Evolutionary conservation across 2,888 invertebrate genomes (phyloP).

Genomic region (Noctua janthina): DNA sequence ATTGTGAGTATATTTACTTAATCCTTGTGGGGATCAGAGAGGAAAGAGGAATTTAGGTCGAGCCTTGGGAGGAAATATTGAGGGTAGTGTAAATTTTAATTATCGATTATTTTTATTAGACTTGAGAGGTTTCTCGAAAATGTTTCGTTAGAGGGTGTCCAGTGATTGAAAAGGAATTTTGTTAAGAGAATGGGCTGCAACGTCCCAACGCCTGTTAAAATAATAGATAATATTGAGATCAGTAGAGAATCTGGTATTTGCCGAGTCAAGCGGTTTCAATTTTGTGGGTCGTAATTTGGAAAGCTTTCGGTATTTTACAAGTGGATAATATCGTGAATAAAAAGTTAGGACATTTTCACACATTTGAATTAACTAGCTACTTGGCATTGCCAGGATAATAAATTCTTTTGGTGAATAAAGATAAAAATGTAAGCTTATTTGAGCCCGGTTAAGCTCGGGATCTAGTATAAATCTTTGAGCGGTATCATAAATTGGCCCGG

Average conservation of each 20-base stretch:
- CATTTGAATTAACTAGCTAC: neutral
- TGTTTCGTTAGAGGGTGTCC: neutral
- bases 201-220: neutral
- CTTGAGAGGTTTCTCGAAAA: neutral
- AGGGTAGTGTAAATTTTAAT: neutral
- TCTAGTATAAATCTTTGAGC: neutral
- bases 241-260: neutral
- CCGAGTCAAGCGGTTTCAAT: neutral
- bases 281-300: neutral
- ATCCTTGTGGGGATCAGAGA: neutral
- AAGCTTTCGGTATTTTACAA: neutral
- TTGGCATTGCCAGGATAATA: neutral
- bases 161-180: neutral
- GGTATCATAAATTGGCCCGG: neutral
- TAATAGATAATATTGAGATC: neutral
- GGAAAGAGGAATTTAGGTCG: neutral
- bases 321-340: neutral
- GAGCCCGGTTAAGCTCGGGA: neutral
- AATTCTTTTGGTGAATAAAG: neutral
- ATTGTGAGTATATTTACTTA: constrained; percentile 22
- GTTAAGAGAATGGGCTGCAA: neutral
- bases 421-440: neutral
- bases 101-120: neutral
- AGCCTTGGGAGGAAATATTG: neutral
- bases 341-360: neutral